phyloP scores from a whole-genome alignment of 2,797 vertebrate species.

The Glyptemys insculpta region DNA sequence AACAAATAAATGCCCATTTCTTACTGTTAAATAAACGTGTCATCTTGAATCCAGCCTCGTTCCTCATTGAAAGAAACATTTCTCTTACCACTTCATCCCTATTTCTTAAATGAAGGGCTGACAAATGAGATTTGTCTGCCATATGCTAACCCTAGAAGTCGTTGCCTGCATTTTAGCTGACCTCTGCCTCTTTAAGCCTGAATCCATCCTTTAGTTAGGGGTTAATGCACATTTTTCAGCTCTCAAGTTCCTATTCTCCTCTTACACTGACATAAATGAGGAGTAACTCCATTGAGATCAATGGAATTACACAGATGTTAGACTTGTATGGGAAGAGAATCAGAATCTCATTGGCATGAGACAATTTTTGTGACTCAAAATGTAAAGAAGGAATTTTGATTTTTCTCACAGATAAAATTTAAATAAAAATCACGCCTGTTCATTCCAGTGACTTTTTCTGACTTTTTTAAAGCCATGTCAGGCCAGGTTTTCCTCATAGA shows the following conservation, averaged over 20 bases:
- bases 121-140: neutral
- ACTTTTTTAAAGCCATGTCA: neutral
- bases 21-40: neutral
- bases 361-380: neutral
- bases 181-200: neutral
- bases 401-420: neutral
- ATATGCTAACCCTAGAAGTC: neutral
- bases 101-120: neutral
- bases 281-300: neutral
- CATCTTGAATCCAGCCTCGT: neutral
- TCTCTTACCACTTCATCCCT: neutral
- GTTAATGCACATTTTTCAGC: neutral
- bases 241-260: neutral
- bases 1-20: neutral
- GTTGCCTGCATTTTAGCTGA: neutral
- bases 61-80: neutral
- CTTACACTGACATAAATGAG: neutral
- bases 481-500: neutral
- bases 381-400: neutral
- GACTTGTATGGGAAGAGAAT: neutral
- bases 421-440: neutral
- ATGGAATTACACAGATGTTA: neutral
- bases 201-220: neutral
- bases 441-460: neutral
- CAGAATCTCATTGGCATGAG: neutral